Percentiles rank a stretch among this genome's conserved stretches.
phyloP scores from a whole-genome alignment of 2,113 vertebrate species.

The Nothoprocta perdicaria region DNA sequence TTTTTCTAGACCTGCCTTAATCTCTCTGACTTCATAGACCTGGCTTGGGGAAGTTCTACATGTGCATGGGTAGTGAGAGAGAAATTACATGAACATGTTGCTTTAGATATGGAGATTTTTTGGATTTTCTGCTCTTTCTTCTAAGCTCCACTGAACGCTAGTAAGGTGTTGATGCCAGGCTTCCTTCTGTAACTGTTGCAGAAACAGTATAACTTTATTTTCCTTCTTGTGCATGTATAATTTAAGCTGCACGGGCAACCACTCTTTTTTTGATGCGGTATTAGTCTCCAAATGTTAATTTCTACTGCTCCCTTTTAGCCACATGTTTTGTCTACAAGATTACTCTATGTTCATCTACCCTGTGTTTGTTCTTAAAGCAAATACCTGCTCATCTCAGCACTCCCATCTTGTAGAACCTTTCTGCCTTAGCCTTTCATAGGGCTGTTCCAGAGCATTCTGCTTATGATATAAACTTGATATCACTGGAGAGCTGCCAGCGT shows the following conservation, averaged over 20 bases:
- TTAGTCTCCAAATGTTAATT: background rate
- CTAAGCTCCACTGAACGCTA: background rate
- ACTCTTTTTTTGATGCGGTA: background rate
- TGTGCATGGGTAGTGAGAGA: background rate
- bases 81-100: background rate
- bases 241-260: background rate
- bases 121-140: background rate
- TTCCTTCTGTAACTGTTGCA: background rate
- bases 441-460: background rate
- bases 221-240: background rate
- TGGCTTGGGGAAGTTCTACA: background rate
- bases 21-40: background rate
- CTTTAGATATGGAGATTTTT: background rate
- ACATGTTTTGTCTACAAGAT: rapidly evolving
- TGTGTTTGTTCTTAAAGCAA: background rate
- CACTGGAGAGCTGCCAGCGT: background rate
- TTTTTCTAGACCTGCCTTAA: background rate
- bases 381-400: background rate
- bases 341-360: background rate
- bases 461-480: background rate
- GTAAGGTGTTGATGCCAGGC: background rate
- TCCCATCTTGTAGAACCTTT: background rate
- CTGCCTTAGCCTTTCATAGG: background rate
- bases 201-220: background rate
- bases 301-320: background rate